Evolutionary conservation across 2,888 invertebrate species (phyloP).

Genomic region (Drymonia ruficornis): DNA sequence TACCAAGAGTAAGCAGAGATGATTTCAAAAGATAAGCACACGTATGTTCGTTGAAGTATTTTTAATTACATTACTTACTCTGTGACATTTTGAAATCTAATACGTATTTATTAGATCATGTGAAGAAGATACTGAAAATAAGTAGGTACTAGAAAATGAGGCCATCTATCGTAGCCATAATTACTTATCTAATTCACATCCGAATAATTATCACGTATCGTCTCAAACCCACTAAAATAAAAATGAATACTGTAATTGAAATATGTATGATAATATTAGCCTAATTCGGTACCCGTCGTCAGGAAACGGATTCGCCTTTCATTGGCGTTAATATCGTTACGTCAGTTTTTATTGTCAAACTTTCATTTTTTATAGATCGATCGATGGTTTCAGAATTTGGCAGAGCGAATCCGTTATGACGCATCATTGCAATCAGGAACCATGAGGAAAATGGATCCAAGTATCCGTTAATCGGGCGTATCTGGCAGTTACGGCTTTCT

Average conservation of each 20-base stretch:
- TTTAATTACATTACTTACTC: no score
- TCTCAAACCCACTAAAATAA: background rate
- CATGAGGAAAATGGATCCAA: conserved; percentile 2
- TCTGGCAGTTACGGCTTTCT: background rate
- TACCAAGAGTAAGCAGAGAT: conserved; percentile 3
- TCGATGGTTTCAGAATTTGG: background rate
- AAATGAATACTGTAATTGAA: background rate
- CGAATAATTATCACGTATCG: background rate
- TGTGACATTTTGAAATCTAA: no score
- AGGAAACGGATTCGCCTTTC: conserved; percentile 37
- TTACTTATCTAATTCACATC: background rate
- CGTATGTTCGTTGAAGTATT: background rate
- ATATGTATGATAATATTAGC: background rate
- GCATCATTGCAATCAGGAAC: conserved; percentile 1
- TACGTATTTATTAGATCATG: no score
- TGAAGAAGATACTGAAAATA: no score
- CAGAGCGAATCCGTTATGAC: conserved; percentile 3
- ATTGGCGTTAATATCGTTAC: conserved; percentile 17
- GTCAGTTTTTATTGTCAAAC: conserved; percentile 8
- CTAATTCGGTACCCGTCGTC: conserved; percentile 3
- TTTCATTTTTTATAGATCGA: conserved; percentile 14
- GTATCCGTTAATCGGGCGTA: conserved; percentile 1
- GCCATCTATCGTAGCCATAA: background rate
- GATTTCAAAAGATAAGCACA: conserved; percentile 1
- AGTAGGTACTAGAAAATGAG: background rate